phyloP scores from a whole-genome alignment of 1,140 invertebrate species.

The Wasmannia auropunctata region DNA sequence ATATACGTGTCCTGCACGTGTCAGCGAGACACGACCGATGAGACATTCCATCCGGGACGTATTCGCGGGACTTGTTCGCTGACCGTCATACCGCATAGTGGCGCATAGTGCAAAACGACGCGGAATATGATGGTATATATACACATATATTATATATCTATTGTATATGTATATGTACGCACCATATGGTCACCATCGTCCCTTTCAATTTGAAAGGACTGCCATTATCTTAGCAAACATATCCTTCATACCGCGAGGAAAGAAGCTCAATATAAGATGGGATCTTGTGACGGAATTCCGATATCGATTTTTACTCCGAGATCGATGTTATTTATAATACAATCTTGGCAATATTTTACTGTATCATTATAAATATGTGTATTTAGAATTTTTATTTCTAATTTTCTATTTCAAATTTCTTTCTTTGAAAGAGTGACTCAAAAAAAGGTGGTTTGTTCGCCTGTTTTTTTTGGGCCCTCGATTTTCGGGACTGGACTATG shows the following conservation, averaged over 20 bases:
- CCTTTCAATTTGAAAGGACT: not conserved
- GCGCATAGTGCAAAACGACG: constrained; percentile 18
- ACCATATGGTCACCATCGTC: not conserved
- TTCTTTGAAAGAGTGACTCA: no score
- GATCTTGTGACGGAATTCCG: not conserved
- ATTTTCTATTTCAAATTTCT: no score
- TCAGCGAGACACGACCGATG: constrained; percentile 14
- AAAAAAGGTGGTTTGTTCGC: no score
- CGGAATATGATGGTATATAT: not conserved
- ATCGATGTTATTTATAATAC: not conserved
- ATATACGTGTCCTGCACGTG: constrained; percentile 17
- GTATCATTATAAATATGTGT: not conserved
- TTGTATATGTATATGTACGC: not conserved
- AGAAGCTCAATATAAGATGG: not conserved
- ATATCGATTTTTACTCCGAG: not conserved
- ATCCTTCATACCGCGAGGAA: not conserved
- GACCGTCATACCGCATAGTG: constrained; percentile 39
- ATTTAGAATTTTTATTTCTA: not conserved
- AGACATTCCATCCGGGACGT: not conserved
- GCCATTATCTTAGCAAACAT: not conserved
- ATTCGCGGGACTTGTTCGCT: constrained; percentile 13
- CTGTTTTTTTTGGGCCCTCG: no score
- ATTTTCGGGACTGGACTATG: no score
- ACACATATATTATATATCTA: not conserved
- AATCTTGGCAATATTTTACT: not conserved